Conservation (phyloP, 2,113 vertebrate species). For the Bos indicus region DNA sequence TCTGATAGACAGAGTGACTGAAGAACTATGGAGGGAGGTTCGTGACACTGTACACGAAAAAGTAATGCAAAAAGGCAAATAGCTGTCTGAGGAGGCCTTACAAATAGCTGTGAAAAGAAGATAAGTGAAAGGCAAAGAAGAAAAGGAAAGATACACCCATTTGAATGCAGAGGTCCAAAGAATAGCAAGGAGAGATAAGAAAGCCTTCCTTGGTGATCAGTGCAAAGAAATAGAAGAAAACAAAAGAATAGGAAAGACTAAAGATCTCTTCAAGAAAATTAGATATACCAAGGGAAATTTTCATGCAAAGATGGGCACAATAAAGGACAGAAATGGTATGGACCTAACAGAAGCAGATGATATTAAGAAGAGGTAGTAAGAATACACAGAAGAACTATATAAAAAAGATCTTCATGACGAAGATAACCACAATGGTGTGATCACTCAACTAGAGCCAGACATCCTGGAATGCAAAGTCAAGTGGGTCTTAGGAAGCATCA, state of each 20-base stretch:
- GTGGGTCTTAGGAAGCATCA: not conserved
- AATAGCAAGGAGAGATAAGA: not conserved
- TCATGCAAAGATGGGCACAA: not conserved
- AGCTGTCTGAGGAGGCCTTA: not conserved
- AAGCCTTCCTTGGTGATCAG: not conserved
- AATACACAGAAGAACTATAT: not conserved
- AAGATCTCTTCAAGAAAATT: not conserved
- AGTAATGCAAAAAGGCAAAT: not conserved
- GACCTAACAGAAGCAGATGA: not conserved
- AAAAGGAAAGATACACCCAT: not conserved
- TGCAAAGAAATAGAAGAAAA: not conserved
- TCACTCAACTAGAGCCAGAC: not conserved
- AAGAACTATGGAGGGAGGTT: not conserved
- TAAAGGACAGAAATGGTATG: not conserved
- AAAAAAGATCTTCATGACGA: not conserved
- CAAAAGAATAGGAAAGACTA: not conserved
- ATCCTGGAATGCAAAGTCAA: not conserved
- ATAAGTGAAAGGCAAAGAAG: not conserved
- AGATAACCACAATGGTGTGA: not conserved
- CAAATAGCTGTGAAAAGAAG: not conserved
- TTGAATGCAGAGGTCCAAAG: not conserved
- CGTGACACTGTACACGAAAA: fast-evolving
- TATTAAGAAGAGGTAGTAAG: not conserved
- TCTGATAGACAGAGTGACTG: not conserved
- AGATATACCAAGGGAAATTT: not conserved